These are phyloP conservation scores for Lagopus leucura DNA, from an alignment of 2,113 vertebrate genomes.

Conservation along the genomic window DNA sequence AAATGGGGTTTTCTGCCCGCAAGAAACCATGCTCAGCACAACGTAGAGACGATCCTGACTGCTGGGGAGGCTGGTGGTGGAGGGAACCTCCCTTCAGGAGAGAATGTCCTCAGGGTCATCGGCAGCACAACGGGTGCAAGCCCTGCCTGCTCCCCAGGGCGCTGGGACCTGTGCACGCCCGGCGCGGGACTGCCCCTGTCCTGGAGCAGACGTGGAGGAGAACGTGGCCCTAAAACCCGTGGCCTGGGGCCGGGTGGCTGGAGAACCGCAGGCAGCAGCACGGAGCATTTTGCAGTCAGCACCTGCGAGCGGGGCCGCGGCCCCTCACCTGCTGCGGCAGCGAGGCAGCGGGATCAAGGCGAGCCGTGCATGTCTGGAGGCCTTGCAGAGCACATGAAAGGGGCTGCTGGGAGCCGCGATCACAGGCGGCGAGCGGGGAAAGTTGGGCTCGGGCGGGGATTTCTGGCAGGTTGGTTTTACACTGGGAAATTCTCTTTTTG, in stretches of 20 bases:
- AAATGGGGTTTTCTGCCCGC: neutral
- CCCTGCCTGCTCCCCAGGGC: accelerated
- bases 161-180: accelerated
- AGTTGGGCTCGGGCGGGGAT: constrained; percentile 70
- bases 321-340: constrained; percentile 1
- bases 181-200: neutral
- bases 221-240: neutral
- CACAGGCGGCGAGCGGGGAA: constrained; percentile 36
- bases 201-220: neutral
- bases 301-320: neutral
- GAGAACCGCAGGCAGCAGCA: neutral
- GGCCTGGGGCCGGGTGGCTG: neutral
- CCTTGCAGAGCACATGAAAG: constrained; percentile 66
- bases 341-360: constrained; percentile 38
- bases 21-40: neutral
- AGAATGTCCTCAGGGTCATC: neutral
- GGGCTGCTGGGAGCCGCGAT: constrained; percentile 37
- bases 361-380: constrained; percentile 38
- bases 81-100: neutral
- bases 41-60: accelerated
- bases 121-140: neutral
- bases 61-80: neutral
- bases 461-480: constrained; percentile 44
- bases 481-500: constrained; percentile 61
- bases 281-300: neutral